Evolutionary conservation across 2,888 invertebrate species (phyloP).

Genomic region (Mythimna lalbum): DNA sequence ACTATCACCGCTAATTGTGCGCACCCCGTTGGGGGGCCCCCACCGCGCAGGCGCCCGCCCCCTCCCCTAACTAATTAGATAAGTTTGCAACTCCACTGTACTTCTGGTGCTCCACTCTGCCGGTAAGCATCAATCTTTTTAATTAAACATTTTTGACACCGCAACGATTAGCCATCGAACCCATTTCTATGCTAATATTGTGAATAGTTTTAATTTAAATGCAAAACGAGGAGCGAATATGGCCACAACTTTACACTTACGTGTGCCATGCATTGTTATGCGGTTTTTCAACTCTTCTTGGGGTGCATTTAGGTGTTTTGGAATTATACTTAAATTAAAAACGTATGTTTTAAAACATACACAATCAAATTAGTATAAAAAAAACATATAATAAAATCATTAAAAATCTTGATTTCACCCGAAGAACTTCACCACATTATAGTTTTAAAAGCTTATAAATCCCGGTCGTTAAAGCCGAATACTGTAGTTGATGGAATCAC

Average conservation of each 20-base stretch:
- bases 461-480: constrained; percentile 34
- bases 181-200: constrained; percentile 85
- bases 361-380: background rate
- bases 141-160: constrained; percentile 91
- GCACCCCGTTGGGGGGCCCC: constrained; percentile 60
- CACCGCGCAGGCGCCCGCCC: constrained; percentile 56
- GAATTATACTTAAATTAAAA: constrained; percentile 4
- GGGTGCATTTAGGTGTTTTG: constrained; percentile 16
- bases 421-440: constrained; percentile 32
- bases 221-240: constrained; percentile 73
- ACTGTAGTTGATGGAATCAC: constrained; percentile 37
- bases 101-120: constrained; percentile 87
- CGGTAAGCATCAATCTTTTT: constrained; percentile 91
- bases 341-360: background rate
- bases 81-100: constrained; percentile 90
- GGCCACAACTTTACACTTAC: constrained; percentile 49
- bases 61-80: constrained; percentile 89
- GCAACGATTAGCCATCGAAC: constrained; percentile 88
- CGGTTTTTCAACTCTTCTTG: constrained; percentile 44
- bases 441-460: constrained; percentile 46
- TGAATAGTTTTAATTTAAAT: constrained; percentile 83
- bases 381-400: background rate
- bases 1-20: constrained; percentile 90
- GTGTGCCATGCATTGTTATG: constrained; percentile 53
- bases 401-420: constrained; percentile 10